These are phyloP conservation scores for Cordilura impudica DNA, from an alignment of 2,888 invertebrate genomes.

Conservation along the genomic window DNA sequence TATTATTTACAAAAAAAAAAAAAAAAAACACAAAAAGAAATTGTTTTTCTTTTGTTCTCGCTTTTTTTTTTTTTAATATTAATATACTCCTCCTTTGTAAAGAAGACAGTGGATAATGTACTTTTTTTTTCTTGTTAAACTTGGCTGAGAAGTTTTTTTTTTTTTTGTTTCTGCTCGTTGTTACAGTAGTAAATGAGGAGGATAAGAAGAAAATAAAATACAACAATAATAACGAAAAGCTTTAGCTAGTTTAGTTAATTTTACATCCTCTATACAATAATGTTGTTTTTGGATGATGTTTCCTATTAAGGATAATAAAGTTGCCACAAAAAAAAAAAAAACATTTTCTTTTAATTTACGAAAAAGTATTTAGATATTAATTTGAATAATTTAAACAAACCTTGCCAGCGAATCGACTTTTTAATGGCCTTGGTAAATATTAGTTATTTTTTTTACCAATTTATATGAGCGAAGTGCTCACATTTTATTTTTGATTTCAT, in stretches of 20 bases:
- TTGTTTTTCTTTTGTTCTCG: constrained; percentile 51
- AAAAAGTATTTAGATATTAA: too few species aligned
- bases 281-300: not conserved
- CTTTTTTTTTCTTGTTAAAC: constrained; percentile 6
- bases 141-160: constrained; percentile 6
- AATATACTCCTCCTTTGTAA: constrained; percentile 30
- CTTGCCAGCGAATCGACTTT: too few species aligned
- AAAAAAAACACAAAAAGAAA: constrained; percentile 15
- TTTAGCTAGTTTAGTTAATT: constrained; percentile 44
- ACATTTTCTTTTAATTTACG: too few species aligned
- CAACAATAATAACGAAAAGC: constrained; percentile 29
- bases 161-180: not conserved
- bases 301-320: not conserved
- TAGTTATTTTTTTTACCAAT: too few species aligned
- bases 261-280: constrained; percentile 44
- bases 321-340: too few species aligned
- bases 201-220: constrained; percentile 18
- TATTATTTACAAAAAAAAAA: constrained; percentile 7
- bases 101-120: not conserved
- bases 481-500: too few species aligned
- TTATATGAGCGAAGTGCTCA: too few species aligned
- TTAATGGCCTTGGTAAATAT: too few species aligned
- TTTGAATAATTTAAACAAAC: too few species aligned
- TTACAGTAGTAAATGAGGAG: constrained; percentile 25
- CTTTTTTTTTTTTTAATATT: constrained; percentile 27